phyloP scores from a whole-genome alignment of 2,113 vertebrate species.

The Toxotes jaculatrix region DNA sequence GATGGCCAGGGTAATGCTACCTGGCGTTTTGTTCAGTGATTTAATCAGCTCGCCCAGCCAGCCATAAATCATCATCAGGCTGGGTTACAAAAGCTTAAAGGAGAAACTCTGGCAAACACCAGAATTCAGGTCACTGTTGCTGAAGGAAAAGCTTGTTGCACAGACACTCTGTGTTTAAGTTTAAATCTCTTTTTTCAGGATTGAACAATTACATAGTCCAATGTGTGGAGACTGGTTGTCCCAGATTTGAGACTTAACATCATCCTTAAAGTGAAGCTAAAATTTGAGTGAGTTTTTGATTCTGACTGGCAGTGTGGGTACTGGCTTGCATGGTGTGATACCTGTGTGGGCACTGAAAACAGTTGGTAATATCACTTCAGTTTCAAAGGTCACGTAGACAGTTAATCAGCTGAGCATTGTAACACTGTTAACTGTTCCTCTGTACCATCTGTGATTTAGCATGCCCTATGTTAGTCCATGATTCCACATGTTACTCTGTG shows the following conservation, averaged over 20 bases:
- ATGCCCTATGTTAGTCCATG: background rate
- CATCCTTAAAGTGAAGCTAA: background rate
- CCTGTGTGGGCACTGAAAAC: background rate
- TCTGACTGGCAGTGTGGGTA: background rate
- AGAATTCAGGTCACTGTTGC: conserved; percentile 28
- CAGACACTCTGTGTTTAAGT: conserved; percentile 21
- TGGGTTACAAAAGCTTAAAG: conserved; percentile 60
- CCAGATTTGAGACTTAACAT: background rate
- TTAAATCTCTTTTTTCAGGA: conserved; percentile 16
- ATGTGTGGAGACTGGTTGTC: conserved; percentile 5
- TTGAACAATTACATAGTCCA: conserved; percentile 7
- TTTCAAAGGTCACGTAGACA: background rate
- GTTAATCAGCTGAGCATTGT: background rate
- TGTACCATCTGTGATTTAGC: background rate
- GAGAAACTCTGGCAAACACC: conserved; percentile 55
- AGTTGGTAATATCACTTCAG: background rate
- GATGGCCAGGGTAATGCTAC: conserved; percentile 74
- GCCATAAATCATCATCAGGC: conserved; percentile 81
- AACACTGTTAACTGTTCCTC: background rate
- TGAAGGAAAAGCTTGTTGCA: conserved; percentile 41
- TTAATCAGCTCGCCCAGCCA: conserved; percentile 74
- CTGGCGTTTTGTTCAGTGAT: conserved; percentile 76
- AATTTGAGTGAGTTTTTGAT: background rate
- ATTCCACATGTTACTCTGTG: background rate
- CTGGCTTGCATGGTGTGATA: background rate